Conservation (phyloP, 1,140 invertebrate species). For the Globodera ellingtonae region DNA sequence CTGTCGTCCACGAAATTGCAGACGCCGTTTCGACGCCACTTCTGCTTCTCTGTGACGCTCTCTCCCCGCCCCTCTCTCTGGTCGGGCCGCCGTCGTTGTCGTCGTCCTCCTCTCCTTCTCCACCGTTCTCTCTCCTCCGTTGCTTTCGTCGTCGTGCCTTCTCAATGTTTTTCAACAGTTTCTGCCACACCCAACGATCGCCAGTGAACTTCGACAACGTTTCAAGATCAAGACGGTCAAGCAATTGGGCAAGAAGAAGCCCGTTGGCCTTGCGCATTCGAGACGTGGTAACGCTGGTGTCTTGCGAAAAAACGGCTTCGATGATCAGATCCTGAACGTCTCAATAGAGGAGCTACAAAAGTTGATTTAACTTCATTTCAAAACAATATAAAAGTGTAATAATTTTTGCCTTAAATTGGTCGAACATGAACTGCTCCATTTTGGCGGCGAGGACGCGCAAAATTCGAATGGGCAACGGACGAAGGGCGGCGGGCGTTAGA, state of each 20-base stretch:
- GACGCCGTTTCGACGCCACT: slow-evolving; percentile 26
- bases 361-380: too few species aligned
- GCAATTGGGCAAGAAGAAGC: slow-evolving; percentile 31
- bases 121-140: slow-evolving; percentile 2
- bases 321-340: slow-evolving; percentile 30
- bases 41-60: slow-evolving; percentile 16
- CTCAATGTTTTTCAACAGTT: slow-evolving; percentile 44
- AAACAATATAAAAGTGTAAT: background rate
- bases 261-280: slow-evolving; percentile 34
- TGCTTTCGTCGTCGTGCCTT: slow-evolving; percentile 26
- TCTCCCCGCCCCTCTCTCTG: background rate
- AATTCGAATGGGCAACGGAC: slow-evolving; percentile 36
- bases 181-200: slow-evolving; percentile 20
- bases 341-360: background rate
- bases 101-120: background rate
- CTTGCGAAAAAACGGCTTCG: slow-evolving; percentile 36
- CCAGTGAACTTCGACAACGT: slow-evolving; percentile 22
- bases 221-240: slow-evolving; percentile 34
- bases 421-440: slow-evolving; percentile 31
- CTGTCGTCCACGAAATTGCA: slow-evolving; percentile 26
- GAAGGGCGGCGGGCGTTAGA: slow-evolving; percentile 25
- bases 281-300: slow-evolving; percentile 18
- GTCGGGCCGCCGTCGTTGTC: slow-evolving; percentile 2
- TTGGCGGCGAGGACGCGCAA: slow-evolving; percentile 31
- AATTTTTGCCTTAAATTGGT: slow-evolving; percentile 29